phyloP scores from a whole-genome alignment of 2,888 invertebrate genomes.

The Protodeltote pygarga region DNA sequence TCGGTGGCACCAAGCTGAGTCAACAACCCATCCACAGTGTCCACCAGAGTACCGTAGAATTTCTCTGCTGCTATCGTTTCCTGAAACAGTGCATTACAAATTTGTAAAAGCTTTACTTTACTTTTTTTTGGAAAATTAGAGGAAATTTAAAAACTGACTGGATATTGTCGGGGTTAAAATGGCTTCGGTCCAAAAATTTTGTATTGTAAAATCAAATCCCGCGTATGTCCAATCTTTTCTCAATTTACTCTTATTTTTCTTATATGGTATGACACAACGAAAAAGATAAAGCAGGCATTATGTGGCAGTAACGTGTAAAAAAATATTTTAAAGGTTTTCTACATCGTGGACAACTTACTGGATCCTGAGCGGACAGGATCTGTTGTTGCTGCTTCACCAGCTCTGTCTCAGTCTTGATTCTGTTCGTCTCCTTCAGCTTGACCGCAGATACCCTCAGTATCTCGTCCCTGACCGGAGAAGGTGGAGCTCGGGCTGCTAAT shows the following conservation, averaged over 20 bases:
- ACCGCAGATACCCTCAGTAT: conserved; percentile 81
- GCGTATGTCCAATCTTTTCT: too few relatives aligned
- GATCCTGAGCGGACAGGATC: conserved; percentile 82
- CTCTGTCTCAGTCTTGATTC: conserved; percentile 86
- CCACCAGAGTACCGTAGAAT: conserved; percentile 93
- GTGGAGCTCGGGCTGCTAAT: conserved; percentile 75
- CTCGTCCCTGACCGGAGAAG: conserved; percentile 78
- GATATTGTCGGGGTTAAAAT: too few relatives aligned
- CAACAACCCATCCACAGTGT: conserved; percentile 92
- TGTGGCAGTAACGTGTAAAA: too few relatives aligned
- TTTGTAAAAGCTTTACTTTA: too few relatives aligned
- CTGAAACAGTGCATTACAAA: conserved; percentile 53
- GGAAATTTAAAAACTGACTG: too few relatives aligned
- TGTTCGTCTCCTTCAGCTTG: conserved; percentile 85
- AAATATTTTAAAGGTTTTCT: neutral
- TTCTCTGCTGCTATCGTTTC: conserved; percentile 78
- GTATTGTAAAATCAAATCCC: too few relatives aligned
- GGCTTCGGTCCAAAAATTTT: too few relatives aligned
- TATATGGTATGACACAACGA: too few relatives aligned
- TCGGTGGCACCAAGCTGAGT: conserved; percentile 90
- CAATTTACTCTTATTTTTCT: too few relatives aligned
- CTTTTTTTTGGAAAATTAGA: too few relatives aligned
- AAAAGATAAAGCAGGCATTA: too few relatives aligned
- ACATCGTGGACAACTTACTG: conserved; percentile 56
- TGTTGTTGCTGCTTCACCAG: conserved; percentile 87